phyloP scores from a whole-genome alignment of 2,797 vertebrate species.

The Mormyrus proboscirostris region DNA sequence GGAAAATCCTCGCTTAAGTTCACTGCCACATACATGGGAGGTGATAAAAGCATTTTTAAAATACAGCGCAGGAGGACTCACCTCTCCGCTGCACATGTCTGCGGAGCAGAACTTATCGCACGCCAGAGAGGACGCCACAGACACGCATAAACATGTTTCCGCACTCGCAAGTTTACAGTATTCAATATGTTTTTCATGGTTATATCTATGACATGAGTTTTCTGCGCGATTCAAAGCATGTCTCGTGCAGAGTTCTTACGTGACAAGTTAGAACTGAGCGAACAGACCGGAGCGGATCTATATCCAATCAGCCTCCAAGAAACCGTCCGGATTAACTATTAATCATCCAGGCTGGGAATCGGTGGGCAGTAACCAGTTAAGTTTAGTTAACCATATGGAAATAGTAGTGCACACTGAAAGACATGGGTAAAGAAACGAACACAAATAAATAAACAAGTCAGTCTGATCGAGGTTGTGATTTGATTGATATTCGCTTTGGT shows the following conservation, averaged over 20 bases:
- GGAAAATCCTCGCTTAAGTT: background rate
- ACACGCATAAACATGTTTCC: constrained; percentile 33
- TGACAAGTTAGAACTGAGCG: background rate
- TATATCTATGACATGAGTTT: background rate
- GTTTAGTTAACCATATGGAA: background rate
- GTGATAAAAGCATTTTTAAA: background rate
- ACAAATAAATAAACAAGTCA: background rate
- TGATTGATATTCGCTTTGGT: background rate
- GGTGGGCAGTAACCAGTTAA: background rate
- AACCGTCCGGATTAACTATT: constrained; percentile 9
- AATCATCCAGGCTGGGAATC: background rate
- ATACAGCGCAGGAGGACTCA: constrained; percentile 19
- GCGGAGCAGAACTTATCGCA: constrained; percentile 45
- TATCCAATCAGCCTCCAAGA: constrained; percentile 3
- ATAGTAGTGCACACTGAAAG: background rate
- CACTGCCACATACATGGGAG: background rate
- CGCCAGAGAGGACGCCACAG: constrained; percentile 33
- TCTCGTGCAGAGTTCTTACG: background rate
- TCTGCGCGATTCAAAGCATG: constrained; percentile 25
- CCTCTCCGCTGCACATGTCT: constrained; percentile 39
- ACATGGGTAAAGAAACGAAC: background rate
- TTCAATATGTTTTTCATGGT: constrained; percentile 54
- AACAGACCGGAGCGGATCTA: background rate
- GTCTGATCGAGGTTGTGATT: background rate
- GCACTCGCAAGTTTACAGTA: constrained; percentile 33